phyloP scores from a whole-genome alignment of 2,113 vertebrate species.

The human (Homo sapiens) region DNA sequence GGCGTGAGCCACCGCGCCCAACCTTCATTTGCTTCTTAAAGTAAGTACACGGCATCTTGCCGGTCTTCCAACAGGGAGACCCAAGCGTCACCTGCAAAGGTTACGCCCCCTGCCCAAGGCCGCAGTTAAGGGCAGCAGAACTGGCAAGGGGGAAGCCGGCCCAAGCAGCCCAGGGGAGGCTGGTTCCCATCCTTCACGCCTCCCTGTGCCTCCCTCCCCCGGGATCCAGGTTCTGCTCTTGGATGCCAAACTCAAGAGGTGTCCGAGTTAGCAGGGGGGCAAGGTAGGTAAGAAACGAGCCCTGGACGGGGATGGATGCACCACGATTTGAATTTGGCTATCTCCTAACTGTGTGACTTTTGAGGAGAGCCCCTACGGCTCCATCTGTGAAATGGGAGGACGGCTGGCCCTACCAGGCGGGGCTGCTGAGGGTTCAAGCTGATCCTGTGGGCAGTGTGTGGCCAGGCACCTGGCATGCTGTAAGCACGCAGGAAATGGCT shows the following conservation, averaged over 20 bases:
- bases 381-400: neutral
- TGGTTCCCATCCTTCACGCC: neutral
- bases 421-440: neutral
- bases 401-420: neutral
- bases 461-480: neutral
- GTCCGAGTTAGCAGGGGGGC: neutral
- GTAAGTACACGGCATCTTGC: neutral
- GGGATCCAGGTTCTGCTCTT: neutral
- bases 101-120: neutral
- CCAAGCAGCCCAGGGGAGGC: neutral
- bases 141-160: neutral
- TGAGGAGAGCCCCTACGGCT: neutral
- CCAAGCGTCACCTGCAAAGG: neutral
- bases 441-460: rapidly evolving
- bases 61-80: neutral
- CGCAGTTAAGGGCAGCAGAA: neutral
- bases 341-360: neutral
- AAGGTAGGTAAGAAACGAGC: neutral
- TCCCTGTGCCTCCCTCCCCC: neutral
- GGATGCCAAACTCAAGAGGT: neutral
- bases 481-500: neutral
- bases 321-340: neutral
- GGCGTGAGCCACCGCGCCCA: too few species aligned
- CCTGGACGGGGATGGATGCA: neutral
- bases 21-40: neutral